Conservation (phyloP, 2,113 vertebrate genomes). For the Pseudorhombus dupliciocellatus region DNA sequence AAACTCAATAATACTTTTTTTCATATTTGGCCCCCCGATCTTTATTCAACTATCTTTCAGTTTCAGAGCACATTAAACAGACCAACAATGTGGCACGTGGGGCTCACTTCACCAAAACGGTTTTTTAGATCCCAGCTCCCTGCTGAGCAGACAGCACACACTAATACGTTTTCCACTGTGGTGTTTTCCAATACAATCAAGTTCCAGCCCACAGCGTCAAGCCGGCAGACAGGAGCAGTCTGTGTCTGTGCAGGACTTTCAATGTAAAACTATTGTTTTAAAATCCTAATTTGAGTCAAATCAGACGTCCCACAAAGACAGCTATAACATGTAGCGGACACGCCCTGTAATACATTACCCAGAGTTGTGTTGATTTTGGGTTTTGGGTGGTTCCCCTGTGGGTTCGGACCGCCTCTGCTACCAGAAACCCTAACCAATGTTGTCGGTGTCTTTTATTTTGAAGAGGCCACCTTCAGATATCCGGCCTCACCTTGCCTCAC, state of each 20-base stretch:
- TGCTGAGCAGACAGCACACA: not conserved
- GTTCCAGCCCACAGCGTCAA: constrained; percentile 17
- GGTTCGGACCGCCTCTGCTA: not conserved
- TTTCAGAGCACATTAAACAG: too few relatives aligned
- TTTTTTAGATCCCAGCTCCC: not conserved
- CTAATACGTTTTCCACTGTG: not conserved
- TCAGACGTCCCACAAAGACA: too few relatives aligned
- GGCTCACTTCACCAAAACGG: not conserved
- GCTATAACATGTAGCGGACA: too few relatives aligned
- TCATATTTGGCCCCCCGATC: too few relatives aligned
- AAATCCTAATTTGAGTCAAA: not conserved
- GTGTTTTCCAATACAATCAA: not conserved
- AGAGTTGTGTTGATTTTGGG: too few relatives aligned
- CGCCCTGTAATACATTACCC: too few relatives aligned
- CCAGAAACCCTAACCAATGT: too few relatives aligned
- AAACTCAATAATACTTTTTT: too few relatives aligned
- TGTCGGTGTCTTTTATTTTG: constrained; percentile 42
- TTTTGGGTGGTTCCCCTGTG: too few relatives aligned
- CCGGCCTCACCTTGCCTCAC: not conserved
- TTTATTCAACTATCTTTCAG: too few relatives aligned
- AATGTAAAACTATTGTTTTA: constrained; percentile 31
- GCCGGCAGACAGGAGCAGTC: not conserved
- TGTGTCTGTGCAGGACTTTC: not conserved
- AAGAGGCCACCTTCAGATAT: not conserved
- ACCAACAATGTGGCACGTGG: not conserved